Evolutionary conservation across 1,140 invertebrate genomes (phyloP), one percentile per base, ranked within the genome.

Genomic region (Trichonephila inaurata): DNA sequence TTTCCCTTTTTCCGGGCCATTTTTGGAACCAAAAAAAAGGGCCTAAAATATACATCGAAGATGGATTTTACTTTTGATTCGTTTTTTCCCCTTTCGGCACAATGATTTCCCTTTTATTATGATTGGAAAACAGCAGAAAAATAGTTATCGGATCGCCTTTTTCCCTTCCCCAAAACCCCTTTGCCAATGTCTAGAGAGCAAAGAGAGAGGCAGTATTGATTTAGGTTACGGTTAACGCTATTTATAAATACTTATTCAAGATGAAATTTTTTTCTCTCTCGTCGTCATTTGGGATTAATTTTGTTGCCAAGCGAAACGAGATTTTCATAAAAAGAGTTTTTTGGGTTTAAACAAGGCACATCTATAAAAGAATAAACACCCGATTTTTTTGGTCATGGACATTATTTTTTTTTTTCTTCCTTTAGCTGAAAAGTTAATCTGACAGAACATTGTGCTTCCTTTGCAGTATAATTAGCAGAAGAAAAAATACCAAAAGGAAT

Each of bases 61-160:
- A 60, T 51, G 82, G 8, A 60, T 60, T 60, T 83, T 83, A 83
- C 58, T 83, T 60, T 60, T 51, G 19, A 51, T 83, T 83, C 51
- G 21, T 21, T 60, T 60, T n/a, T 83, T 83, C 82, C 60, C 82
- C 82, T 83, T 83, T n/a, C 10, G 16, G 28, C 24, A 91, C 89
- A 91, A 91, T 21, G 89, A 91, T 72, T 77, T 91, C 77, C 89
- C n/a, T n/a, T n/a, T 91, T 91, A 91, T 91, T 91, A 44, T 91
- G 69, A 91, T 81, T 81, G 77, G 89, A 51, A n/a, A 91, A 61
- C 2, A 51, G 40, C 33, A 51, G n/a, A n/a, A 24, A 60, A 89
- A 89, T 66, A 89, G 64, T 83, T 24, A 61, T 66, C 28, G 86
- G 86, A 66, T 88, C 86, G n/a, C n/a, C n/a, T n/a, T n/a, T n/a